Conservation (phyloP, 2,888 invertebrate genomes). For the Trichogramma evanescens region DNA sequence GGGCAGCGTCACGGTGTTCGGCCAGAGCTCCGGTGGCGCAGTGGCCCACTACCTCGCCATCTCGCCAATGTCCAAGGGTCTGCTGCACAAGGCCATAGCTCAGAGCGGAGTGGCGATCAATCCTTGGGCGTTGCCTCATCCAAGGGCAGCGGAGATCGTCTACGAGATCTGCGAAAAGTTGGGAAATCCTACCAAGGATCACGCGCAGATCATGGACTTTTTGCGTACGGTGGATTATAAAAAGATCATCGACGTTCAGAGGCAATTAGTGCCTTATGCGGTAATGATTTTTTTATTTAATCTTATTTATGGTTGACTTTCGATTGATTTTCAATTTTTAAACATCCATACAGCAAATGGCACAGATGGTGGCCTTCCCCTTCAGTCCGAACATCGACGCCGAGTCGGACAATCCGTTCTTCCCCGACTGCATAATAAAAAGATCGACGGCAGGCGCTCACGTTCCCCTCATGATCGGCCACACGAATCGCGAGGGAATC, state of each 20-base stretch:
- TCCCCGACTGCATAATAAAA: conserved; percentile 22
- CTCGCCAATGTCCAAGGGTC: conserved; percentile 38
- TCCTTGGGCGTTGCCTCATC: conserved; percentile 31
- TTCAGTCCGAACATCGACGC: conserved; percentile 30
- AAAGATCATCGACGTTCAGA: conserved; percentile 24
- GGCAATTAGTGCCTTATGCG: background rate
- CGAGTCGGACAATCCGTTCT: conserved; percentile 30
- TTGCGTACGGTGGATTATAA: conserved; percentile 29
- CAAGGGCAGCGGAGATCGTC: conserved; percentile 18
- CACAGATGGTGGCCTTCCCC: conserved; percentile 6
- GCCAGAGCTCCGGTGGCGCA: conserved; percentile 33
- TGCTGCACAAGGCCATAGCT: conserved; percentile 38
- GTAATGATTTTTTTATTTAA: background rate
- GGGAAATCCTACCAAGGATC: conserved; percentile 34
- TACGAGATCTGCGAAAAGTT: conserved; percentile 36
- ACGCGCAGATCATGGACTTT: conserved; percentile 32
- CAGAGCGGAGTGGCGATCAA: conserved; percentile 35
- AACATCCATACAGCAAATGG: background rate
- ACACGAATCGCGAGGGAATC: conserved; percentile 30
- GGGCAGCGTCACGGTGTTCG: conserved; percentile 38
- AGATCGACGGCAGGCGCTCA: conserved; percentile 24
- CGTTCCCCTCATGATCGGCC: conserved; percentile 35
- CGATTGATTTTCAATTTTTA: background rate
- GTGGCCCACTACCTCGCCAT: conserved; percentile 36
- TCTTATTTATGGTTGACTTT: background rate